Conservation (phyloP, 1,140 invertebrate genomes). For the Hypothenemus hampei region DNA sequence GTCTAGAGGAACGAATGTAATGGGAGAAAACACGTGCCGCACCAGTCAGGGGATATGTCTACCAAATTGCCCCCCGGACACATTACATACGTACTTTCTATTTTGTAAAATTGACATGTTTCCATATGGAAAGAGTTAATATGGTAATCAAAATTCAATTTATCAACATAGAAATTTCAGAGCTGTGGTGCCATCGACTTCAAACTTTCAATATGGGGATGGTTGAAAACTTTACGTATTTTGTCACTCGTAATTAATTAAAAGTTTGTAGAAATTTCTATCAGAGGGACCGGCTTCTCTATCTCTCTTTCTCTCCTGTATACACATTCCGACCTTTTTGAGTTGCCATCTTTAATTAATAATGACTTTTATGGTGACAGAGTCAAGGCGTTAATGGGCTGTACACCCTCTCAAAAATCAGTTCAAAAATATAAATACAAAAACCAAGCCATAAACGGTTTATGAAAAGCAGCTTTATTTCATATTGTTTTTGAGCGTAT, state of each 20-base stretch:
- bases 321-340: neutral
- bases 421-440: too few relatives aligned
- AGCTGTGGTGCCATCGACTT: neutral
- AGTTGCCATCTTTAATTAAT: neutral
- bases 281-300: neutral
- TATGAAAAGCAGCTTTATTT: too few relatives aligned
- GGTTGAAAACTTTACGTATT: neutral
- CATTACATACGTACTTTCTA: too few relatives aligned
- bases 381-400: too few relatives aligned
- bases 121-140: too few relatives aligned
- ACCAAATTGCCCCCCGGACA: too few relatives aligned
- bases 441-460: too few relatives aligned
- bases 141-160: neutral
- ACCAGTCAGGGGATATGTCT: too few relatives aligned
- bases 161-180: neutral
- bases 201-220: neutral
- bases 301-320: too few relatives aligned
- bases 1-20: constrained; percentile 12
- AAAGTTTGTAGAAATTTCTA: neutral
- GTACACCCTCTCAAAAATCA: too few relatives aligned
- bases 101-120: too few relatives aligned
- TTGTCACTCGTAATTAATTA: constrained; percentile 1
- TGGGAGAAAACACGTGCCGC: constrained; percentile 19
- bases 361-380: neutral
- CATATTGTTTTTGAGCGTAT: too few relatives aligned